Evolutionary conservation across 1,140 invertebrate genomes (phyloP).

Genomic region (Elymnias hypermnestra): DNA sequence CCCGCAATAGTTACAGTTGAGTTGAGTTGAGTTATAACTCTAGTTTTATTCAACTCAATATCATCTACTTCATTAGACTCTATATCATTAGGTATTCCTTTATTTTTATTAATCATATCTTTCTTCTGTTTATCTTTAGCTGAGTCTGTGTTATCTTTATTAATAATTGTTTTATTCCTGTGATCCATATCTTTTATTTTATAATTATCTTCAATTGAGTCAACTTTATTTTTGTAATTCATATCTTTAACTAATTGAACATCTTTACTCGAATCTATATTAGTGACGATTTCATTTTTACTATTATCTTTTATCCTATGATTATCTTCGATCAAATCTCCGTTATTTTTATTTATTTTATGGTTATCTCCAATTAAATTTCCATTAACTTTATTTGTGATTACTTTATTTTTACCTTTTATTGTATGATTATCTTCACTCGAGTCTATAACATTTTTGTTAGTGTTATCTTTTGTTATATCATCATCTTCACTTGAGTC

Average conservation of each 20-base stretch:
- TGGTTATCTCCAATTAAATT: background rate
- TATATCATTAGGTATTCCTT: background rate
- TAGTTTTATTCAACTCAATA: constrained; percentile 27
- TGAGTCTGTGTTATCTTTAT: constrained; percentile 15
- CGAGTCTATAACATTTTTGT: too few relatives aligned
- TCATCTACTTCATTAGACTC: constrained; percentile 5
- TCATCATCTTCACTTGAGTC: background rate
- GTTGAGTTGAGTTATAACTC: constrained; percentile 17
- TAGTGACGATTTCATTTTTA: too few relatives aligned
- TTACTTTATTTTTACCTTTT: constrained; percentile 13
- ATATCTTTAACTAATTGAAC: background rate
- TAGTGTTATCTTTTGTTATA: background rate
- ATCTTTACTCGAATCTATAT: constrained; percentile 11
- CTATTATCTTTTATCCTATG: too few relatives aligned
- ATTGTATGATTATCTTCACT: too few relatives aligned
- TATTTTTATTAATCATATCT: too few relatives aligned
- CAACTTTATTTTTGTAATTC: background rate
- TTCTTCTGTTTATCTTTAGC: background rate
- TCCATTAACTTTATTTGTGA: background rate
- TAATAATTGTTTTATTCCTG: too few relatives aligned
- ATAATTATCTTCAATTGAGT: background rate
- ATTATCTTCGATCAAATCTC: background rate
- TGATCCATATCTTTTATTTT: too few relatives aligned
- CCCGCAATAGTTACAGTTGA: constrained; percentile 18
- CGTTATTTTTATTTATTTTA: too few relatives aligned